A percentile compares a stretch with the other conserved stretches of the same genome.
These are phyloP conservation scores for Sebastolobus altivelis DNA, from an alignment of 2,797 vertebrate genomes.

Conservation along the genomic window DNA sequence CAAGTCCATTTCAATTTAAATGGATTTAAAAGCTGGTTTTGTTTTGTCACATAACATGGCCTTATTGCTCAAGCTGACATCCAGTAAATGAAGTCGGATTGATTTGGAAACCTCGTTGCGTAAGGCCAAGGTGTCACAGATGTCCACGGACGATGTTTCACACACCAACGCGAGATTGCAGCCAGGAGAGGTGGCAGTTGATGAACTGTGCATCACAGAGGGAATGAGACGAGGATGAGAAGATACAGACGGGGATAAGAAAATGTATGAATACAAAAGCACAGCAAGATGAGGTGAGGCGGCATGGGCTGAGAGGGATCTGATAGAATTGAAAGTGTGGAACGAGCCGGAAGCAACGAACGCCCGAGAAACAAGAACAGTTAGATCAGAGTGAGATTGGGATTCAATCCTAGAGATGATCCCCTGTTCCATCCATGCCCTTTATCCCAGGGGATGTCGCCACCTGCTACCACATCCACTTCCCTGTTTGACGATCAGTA, in stretches of 20 bases:
- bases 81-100: constrained; percentile 51
- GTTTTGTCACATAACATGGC: constrained; percentile 25
- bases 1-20: constrained; percentile 57
- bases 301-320: constrained; percentile 45
- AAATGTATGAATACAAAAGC: constrained; percentile 71
- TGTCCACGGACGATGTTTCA: constrained; percentile 40
- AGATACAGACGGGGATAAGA: constrained; percentile 56
- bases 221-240: constrained; percentile 53
- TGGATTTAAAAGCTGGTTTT: constrained; percentile 52
- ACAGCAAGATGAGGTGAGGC: constrained; percentile 57
- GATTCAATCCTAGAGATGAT: constrained; percentile 70
- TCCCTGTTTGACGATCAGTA: constrained; percentile 51
- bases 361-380: constrained; percentile 60
- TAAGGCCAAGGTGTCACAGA: constrained; percentile 42
- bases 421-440: constrained; percentile 46
- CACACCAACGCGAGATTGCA: constrained; percentile 19
- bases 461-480: constrained; percentile 58
- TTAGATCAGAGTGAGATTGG: constrained; percentile 67
- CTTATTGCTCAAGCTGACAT: constrained; percentile 41
- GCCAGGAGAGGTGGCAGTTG: constrained; percentile 35
- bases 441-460: constrained; percentile 47
- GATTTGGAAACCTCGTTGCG: constrained; percentile 37
- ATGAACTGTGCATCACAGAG: constrained; percentile 54
- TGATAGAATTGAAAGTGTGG: constrained; percentile 62
- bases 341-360: constrained; percentile 55